These are phyloP conservation scores for Neocloeon triangulifer DNA, from an alignment of 1,140 invertebrate genomes.

Conservation along the genomic window DNA sequence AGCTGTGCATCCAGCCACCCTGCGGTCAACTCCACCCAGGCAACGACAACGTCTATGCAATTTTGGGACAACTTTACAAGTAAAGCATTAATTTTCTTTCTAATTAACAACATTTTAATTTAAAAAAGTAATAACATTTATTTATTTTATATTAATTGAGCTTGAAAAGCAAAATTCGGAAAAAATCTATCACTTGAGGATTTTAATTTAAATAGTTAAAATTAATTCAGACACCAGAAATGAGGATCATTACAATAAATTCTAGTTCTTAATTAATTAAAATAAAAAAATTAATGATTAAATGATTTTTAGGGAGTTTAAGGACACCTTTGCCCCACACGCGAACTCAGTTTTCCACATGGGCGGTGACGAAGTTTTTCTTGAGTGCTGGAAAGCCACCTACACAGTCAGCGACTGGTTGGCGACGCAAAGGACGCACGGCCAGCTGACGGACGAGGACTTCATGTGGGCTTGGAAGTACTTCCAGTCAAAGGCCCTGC, in stretches of 20 bases:
- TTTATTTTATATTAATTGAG: too few species aligned
- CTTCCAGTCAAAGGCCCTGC: conserved; percentile 26
- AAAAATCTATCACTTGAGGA: too few species aligned
- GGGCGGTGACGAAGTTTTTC: conserved; percentile 60
- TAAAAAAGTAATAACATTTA: too few species aligned
- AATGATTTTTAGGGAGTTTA: neutral
- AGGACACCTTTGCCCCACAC: neutral
- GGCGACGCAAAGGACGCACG: conserved; percentile 21
- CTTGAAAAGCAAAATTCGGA: too few species aligned
- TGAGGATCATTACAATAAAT: too few species aligned
- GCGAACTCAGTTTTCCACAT: conserved; percentile 42
- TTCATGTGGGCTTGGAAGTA: conserved; percentile 43
- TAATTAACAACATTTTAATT: too few species aligned
- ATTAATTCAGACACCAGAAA: too few species aligned
- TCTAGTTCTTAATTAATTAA: too few species aligned
- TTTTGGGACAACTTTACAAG: conserved; percentile 37
- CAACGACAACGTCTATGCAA: conserved; percentile 44
- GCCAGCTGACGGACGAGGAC: conserved; percentile 14
- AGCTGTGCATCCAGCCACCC: conserved; percentile 56
- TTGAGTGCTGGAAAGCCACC: conserved; percentile 55
- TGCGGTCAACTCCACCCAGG: conserved; percentile 67
- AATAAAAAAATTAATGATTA: too few species aligned
- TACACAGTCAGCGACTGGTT: conserved; percentile 41
- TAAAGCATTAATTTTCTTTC: conserved; percentile 2
- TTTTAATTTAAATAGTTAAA: too few species aligned